These are phyloP conservation scores for Amphimallon solstitiale DNA, from an alignment of 2,888 invertebrate species.

Conservation along the genomic window DNA sequence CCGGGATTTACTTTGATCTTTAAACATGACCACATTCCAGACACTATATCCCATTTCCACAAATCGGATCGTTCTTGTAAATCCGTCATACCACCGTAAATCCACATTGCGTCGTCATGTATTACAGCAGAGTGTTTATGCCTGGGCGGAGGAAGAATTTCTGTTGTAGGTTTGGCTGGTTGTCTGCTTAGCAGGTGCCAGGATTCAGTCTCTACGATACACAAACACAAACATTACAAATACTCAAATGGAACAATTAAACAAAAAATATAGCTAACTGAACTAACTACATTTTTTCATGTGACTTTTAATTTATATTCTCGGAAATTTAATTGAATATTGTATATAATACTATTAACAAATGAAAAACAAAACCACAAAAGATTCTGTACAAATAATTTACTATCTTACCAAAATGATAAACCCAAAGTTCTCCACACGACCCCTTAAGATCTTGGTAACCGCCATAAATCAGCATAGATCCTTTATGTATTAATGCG, in stretches of 20 bases:
- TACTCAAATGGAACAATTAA: conserved; percentile 3
- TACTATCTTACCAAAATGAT: conserved; percentile 77
- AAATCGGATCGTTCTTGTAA: conserved; percentile 80
- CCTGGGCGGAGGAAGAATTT: conserved; percentile 73
- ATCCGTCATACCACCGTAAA: conserved; percentile 90
- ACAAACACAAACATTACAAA: neutral
- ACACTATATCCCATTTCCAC: conserved; percentile 80
- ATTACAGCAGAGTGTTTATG: conserved; percentile 88
- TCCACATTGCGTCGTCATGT: conserved; percentile 82
- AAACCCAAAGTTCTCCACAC: conserved; percentile 87
- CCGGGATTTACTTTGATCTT: conserved; percentile 74
- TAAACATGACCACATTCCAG: conserved; percentile 71
- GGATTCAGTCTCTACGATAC: conserved; percentile 76
- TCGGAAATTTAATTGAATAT: neutral
- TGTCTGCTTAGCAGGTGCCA: conserved; percentile 74
- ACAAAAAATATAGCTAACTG: neutral
- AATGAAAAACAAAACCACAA: neutral
- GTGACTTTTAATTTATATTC: no score
- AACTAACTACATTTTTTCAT: no score
- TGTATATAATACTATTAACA: neutral
- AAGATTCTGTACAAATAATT: neutral
- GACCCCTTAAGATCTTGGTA: conserved; percentile 88
- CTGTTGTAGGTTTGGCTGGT: conserved; percentile 56
- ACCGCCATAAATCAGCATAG: conserved; percentile 88
- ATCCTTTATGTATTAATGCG: conserved; percentile 79